Conservation (phyloP, 1,140 invertebrate species). For the Hypsibius dujardini region DNA sequence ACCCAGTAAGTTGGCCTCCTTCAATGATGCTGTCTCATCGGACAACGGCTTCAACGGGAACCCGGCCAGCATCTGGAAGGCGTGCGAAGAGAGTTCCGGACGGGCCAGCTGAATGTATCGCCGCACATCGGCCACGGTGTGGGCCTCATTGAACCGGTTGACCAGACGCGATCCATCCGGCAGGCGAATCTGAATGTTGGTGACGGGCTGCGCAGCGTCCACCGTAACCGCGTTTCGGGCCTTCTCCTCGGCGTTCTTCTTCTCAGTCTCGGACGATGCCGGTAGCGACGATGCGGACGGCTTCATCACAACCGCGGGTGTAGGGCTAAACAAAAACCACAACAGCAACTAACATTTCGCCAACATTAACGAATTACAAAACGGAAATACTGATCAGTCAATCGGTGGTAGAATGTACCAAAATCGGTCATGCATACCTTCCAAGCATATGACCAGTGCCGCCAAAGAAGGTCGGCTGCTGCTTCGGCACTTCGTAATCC, state of each 20-base stretch:
- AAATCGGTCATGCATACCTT: slow-evolving; percentile 41
- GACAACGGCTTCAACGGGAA: slow-evolving; percentile 70
- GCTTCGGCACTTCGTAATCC: slow-evolving; percentile 47
- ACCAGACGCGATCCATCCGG: slow-evolving; percentile 69
- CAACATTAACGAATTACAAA: slow-evolving; percentile 19
- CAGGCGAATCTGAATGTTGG: slow-evolving; percentile 72
- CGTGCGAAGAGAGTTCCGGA: slow-evolving; percentile 53
- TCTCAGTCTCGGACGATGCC: slow-evolving; percentile 29
- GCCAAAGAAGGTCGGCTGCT: slow-evolving; percentile 51
- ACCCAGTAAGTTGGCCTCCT: slow-evolving; percentile 67
- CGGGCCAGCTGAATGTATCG: slow-evolving; percentile 54
- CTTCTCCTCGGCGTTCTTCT: slow-evolving; percentile 40
- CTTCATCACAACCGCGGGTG: slow-evolving; percentile 39
- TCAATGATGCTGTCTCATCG: slow-evolving; percentile 53
- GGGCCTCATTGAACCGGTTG: slow-evolving; percentile 65
- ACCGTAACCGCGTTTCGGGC: slow-evolving; percentile 48
- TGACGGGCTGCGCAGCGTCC: slow-evolving; percentile 51
- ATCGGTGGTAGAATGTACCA: too few species aligned
- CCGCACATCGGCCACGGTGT: slow-evolving; percentile 63
- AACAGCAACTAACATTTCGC: slow-evolving; percentile 6
- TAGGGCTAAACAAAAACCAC: slow-evolving; percentile 39
- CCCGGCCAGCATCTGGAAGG: slow-evolving; percentile 64
- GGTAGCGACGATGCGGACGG: slow-evolving; percentile 16
- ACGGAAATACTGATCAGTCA: neutral
- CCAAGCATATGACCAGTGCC: slow-evolving; percentile 75